phyloP scores from a whole-genome alignment of 2,888 invertebrate genomes.

The Lepeophtheirus nordmannii region DNA sequence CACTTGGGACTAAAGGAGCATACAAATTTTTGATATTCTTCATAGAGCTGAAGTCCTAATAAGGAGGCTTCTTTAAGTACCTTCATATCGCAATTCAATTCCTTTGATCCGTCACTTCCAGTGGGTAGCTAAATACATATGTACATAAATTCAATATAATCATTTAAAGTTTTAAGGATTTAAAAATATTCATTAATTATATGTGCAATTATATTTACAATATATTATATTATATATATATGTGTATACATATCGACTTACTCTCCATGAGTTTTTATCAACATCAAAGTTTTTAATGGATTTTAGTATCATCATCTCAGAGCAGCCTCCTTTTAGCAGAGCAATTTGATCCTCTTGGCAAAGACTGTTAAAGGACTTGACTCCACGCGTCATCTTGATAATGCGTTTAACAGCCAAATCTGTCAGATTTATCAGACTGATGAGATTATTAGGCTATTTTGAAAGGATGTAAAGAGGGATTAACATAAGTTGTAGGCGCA shows the following conservation, averaged over 20 bases:
- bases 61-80: slow-evolving; percentile 69
- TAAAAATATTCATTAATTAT: no score
- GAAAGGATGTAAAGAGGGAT: not conserved
- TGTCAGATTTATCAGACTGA: slow-evolving; percentile 74
- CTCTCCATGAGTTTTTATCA: slow-evolving; percentile 77
- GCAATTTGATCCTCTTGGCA: slow-evolving; percentile 84
- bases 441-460: slow-evolving; percentile 39
- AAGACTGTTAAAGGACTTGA: slow-evolving; percentile 70
- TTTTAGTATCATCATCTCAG: slow-evolving; percentile 85
- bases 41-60: slow-evolving; percentile 57
- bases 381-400: slow-evolving; percentile 45
- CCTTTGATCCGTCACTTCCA: not conserved
- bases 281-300: slow-evolving; percentile 83
- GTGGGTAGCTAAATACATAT: not conserved
- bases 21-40: slow-evolving; percentile 67
- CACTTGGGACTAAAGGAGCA: slow-evolving; percentile 68
- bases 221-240: no score
- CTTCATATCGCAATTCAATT: slow-evolving; percentile 42
- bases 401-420: slow-evolving; percentile 73
- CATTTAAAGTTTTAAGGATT: no score
- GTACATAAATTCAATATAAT: no score
- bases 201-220: no score
- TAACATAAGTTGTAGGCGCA: not conserved
- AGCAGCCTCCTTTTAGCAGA: slow-evolving; percentile 77
- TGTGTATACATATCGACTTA: slow-evolving; percentile 32